Conservation (phyloP, 2,888 invertebrate genomes). For the Tetragnatha montana region DNA sequence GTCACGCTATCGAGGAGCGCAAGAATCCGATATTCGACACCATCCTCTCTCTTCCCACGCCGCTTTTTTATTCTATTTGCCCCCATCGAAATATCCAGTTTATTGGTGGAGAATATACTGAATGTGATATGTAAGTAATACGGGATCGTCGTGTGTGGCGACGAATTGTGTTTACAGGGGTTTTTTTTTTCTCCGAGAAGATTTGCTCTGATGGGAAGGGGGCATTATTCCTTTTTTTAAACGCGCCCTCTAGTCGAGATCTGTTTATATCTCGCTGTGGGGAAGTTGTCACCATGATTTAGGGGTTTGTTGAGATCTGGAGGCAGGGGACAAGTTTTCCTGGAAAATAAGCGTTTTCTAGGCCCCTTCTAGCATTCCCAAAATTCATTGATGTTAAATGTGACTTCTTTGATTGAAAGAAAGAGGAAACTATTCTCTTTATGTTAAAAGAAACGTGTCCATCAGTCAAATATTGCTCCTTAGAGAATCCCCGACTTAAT, state of each 20-base stretch:
- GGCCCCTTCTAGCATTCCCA: too few relatives aligned
- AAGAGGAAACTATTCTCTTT: too few relatives aligned
- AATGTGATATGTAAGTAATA: not conserved
- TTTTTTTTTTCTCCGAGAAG: not conserved
- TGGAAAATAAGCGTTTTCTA: too few relatives aligned
- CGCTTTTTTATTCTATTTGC: not conserved
- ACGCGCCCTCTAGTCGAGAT: not conserved
- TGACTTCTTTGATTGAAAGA: too few relatives aligned
- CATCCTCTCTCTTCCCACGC: not conserved
- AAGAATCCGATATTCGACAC: not conserved
- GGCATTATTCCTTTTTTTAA: not conserved
- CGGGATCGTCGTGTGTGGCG: slow-evolving; percentile 4
- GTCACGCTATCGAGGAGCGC: not conserved
- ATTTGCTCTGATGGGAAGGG: not conserved
- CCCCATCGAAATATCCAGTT: slow-evolving; percentile 23
- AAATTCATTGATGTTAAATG: too few relatives aligned
- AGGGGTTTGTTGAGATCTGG: too few relatives aligned
- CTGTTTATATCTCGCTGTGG: not conserved
- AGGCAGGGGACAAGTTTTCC: too few relatives aligned
- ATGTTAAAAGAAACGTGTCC: too few relatives aligned
- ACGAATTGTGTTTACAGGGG: slow-evolving; percentile 19
- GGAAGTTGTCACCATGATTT: not conserved
- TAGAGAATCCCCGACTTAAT: too few relatives aligned
- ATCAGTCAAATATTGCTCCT: too few relatives aligned
- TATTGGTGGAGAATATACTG: slow-evolving; percentile 39